Evolutionary conservation across 2,797 vertebrate genomes (phyloP).

Genomic region (Thamnophis elegans): DNA sequence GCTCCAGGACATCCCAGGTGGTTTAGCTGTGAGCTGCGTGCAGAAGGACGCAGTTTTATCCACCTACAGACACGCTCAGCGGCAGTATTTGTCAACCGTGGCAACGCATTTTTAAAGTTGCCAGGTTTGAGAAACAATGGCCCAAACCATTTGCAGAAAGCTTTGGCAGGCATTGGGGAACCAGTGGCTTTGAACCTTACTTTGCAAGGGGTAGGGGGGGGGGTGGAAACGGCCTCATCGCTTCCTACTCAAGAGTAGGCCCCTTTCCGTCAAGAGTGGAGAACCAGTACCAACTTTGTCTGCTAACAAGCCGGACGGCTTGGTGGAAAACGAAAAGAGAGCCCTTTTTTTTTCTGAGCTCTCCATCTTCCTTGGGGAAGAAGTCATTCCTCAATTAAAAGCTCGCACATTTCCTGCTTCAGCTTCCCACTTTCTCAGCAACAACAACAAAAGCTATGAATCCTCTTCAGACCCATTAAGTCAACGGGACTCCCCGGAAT

Average conservation of each 20-base stretch:
- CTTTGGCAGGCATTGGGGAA: neutral
- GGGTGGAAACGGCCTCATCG: fast-evolving
- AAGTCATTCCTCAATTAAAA: neutral
- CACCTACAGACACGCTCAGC: neutral
- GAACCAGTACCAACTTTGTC: neutral
- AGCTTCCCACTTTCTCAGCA: neutral
- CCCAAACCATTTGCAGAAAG: neutral
- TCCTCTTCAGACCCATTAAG: neutral
- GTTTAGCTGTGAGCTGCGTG: neutral
- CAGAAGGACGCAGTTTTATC: neutral
- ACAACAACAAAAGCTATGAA: neutral
- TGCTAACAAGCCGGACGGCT: neutral
- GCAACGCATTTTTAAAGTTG: neutral
- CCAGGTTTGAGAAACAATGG: neutral
- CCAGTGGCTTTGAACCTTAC: neutral
- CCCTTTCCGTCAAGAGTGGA: neutral
- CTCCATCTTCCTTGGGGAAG: neutral
- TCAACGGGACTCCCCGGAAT: no score
- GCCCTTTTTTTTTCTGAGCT: neutral
- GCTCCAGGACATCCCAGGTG: neutral
- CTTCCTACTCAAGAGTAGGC: neutral
- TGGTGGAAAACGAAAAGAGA: neutral
- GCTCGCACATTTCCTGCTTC: no score
- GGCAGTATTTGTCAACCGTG: no score
- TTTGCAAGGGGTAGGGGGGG: neutral